Percentiles rank a stretch among this genome's conserved stretches.
These are phyloP conservation scores for Agonopterix arenella DNA, from an alignment of 2,888 invertebrate species.

Conservation along the genomic window DNA sequence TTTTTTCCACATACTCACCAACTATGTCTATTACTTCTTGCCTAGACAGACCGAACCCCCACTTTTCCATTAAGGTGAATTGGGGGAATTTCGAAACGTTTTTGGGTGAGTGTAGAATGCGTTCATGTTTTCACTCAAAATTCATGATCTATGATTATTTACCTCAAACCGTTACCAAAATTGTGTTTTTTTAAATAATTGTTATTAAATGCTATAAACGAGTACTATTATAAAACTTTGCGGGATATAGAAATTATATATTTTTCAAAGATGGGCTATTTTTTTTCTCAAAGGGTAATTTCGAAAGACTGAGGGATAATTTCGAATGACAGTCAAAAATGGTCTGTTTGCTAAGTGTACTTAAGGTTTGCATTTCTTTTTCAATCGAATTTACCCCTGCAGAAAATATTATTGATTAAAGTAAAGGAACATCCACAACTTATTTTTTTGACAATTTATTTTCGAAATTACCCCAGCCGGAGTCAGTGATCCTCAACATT, in stretches of 20 bases:
- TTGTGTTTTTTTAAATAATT: background rate
- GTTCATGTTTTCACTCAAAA: background rate
- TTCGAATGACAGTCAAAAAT: background rate
- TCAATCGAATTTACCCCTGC: background rate
- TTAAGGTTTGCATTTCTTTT: background rate
- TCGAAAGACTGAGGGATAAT: background rate
- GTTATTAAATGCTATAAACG: background rate
- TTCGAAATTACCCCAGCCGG: background rate
- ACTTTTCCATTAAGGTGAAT: background rate
- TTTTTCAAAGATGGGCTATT: background rate
- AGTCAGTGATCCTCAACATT: background rate
- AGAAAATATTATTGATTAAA: background rate
- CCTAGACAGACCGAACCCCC: too few relatives aligned
- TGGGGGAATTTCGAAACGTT: background rate
- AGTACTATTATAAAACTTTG: background rate
- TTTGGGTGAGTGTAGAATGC: background rate
- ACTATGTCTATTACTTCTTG: too few relatives aligned
- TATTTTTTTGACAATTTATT: background rate
- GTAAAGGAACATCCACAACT: background rate
- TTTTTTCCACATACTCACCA: too few relatives aligned
- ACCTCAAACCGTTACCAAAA: background rate
- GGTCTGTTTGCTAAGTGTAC: background rate
- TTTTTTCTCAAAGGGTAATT: background rate
- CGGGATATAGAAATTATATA: background rate
- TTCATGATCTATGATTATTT: background rate